Percentiles rank a stretch among this genome's conserved stretches.
phyloP scores from a whole-genome alignment of 2,797 vertebrate genomes.

The Eutrigla gurnardus region DNA sequence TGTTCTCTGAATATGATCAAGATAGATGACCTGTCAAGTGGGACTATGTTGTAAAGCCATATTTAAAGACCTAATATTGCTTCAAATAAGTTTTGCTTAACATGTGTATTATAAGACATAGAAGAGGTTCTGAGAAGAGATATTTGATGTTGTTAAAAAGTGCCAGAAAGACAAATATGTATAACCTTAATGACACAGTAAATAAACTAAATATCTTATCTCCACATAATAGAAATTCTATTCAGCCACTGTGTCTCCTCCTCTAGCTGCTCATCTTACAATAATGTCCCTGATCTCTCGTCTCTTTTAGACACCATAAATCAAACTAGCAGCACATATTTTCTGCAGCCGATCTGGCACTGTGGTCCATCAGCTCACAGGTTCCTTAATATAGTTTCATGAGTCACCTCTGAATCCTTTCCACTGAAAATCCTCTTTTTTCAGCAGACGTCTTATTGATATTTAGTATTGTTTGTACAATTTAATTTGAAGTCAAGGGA shows the following conservation, averaged over 20 bases:
- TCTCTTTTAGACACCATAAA: slow-evolving; percentile 11
- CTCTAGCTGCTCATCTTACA: not conserved
- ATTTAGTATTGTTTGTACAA: not conserved
- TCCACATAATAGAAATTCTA: not conserved
- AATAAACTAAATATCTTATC: not conserved
- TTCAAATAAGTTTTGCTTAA: slow-evolving; percentile 22
- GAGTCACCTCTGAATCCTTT: not conserved
- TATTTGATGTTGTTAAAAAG: not conserved
- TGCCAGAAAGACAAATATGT: not conserved
- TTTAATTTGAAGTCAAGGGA: not conserved
- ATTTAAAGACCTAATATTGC: slow-evolving; percentile 47
- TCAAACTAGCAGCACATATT: slow-evolving; percentile 21
- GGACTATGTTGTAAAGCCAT: slow-evolving; percentile 51
- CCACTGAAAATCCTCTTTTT: not conserved
- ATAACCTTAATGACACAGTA: not conserved
- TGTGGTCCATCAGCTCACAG: not conserved
- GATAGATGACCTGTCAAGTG: slow-evolving; percentile 63
- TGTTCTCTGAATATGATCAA: slow-evolving; percentile 70
- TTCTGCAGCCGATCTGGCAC: slow-evolving; percentile 14
- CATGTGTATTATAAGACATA: not conserved
- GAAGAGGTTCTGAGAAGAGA: not conserved
- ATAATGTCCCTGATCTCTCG: slow-evolving; percentile 19
- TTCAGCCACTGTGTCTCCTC: slow-evolving; percentile 4
- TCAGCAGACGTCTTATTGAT: not conserved
- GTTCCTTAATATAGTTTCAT: slow-evolving; percentile 7